These are phyloP conservation scores for Arbacia lixula DNA, from an alignment of 53 echinoderm and acorn worm genomes.

Conservation along the genomic window DNA sequence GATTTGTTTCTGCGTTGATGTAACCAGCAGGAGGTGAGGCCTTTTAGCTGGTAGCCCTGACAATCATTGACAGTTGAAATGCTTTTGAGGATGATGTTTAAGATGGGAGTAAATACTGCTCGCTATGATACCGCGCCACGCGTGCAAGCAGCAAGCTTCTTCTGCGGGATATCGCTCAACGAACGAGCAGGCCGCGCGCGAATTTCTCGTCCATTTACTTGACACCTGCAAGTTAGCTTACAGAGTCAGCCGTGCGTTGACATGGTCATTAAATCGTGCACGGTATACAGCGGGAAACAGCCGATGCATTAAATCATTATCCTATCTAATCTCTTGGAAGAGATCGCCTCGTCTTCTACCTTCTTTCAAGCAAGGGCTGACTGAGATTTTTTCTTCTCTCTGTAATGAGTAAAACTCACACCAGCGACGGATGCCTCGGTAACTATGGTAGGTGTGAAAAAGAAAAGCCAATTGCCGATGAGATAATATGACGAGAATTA, in stretches of 20 bases:
- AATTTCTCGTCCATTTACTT: neutral
- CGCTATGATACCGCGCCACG: too few relatives aligned
- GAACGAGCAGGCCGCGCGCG: too few relatives aligned
- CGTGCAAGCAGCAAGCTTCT: too few relatives aligned
- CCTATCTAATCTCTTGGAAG: slow-evolving; percentile 28
- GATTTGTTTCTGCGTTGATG: too few relatives aligned
- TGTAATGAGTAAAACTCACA: slow-evolving; percentile 36
- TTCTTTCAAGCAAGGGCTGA: slow-evolving; percentile 6
- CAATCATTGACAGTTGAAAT: too few relatives aligned
- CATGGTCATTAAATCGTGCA: slow-evolving; percentile 42
- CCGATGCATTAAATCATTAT: slow-evolving; percentile 59
- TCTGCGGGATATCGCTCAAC: too few relatives aligned
- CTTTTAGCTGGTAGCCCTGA: too few relatives aligned
- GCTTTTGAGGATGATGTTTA: too few relatives aligned
- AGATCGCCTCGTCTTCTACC: slow-evolving; percentile 13
- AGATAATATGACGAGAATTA: slow-evolving; percentile 56
- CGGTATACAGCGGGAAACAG: slow-evolving; percentile 24
- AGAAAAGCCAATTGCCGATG: slow-evolving; percentile 35
- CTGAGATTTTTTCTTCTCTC: slow-evolving; percentile 18
- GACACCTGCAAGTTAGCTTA: slow-evolving; percentile 46
- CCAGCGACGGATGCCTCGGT: slow-evolving; percentile 4
- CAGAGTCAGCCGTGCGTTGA: slow-evolving; percentile 30
- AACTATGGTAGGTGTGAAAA: neutral
- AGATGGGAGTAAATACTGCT: too few relatives aligned
- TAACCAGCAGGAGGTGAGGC: too few relatives aligned